These are phyloP conservation scores for Oryzaephilus surinamensis DNA, from an alignment of 1,140 invertebrate species.

Conservation along the genomic window DNA sequence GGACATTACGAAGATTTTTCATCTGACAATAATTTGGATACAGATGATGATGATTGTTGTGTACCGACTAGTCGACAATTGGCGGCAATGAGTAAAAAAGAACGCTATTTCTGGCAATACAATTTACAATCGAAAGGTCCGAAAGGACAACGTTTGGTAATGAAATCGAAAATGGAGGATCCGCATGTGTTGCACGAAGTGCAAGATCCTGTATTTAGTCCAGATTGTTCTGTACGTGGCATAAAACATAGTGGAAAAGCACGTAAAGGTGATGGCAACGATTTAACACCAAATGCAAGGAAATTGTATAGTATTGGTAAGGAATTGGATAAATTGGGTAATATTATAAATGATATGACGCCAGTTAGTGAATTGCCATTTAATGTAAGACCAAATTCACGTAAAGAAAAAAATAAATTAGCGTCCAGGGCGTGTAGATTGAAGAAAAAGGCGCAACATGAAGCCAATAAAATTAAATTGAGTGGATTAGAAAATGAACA, in stretches of 20 bases:
- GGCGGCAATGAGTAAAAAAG: slow-evolving; percentile 56
- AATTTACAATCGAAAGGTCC: slow-evolving; percentile 98
- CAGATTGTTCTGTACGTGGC: slow-evolving; percentile 75
- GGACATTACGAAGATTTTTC: slow-evolving; percentile 79
- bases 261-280: slow-evolving; percentile 94
- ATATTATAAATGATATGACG: slow-evolving; percentile 90
- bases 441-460: slow-evolving; percentile 92
- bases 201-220: slow-evolving; percentile 88
- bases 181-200: slow-evolving; percentile 85
- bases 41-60: slow-evolving; percentile 59
- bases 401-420: slow-evolving; percentile 96
- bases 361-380: slow-evolving; percentile 88
- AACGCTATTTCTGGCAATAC: slow-evolving; percentile 96
- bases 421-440: slow-evolving; percentile 90
- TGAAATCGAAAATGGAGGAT: slow-evolving; percentile 75
- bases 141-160: slow-evolving; percentile 77
- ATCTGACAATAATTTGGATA: slow-evolving; percentile 60
- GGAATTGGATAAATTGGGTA: slow-evolving; percentile 83
- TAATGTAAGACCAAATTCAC: slow-evolving; percentile 76
- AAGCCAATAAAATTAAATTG: slow-evolving; percentile 91
- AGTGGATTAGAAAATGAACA: slow-evolving; percentile 90
- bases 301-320: slow-evolving; percentile 85
- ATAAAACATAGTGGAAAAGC: slow-evolving; percentile 91
- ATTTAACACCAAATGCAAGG: slow-evolving; percentile 87
- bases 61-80: no score